Percentiles rank a stretch among this genome's conserved stretches.
phyloP scores from a whole-genome alignment of 2,113 vertebrate genomes.

The Dendropsophus ebraccatus region DNA sequence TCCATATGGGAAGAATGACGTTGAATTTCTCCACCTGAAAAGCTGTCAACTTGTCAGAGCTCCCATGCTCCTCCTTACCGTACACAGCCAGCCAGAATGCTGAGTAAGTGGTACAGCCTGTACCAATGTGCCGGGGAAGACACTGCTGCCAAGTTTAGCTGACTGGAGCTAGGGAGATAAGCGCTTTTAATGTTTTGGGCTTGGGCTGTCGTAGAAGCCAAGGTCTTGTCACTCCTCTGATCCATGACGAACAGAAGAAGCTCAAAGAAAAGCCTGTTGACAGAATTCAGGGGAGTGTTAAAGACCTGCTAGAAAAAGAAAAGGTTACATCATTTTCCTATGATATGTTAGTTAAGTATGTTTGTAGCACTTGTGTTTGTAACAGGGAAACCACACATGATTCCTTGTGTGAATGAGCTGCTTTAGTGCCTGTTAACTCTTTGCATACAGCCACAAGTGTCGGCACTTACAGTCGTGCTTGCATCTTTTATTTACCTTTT shows the following conservation, averaged over 20 bases:
- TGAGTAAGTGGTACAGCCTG: conserved; percentile 52
- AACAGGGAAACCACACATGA: background rate
- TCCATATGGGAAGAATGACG: background rate
- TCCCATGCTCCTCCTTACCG: conserved; percentile 10
- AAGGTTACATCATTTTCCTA: conserved; percentile 24
- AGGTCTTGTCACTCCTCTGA: conserved; percentile 45
- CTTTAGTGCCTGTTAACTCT: background rate
- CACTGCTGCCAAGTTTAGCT: conserved; percentile 51
- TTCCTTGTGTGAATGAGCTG: background rate
- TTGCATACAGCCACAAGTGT: background rate
- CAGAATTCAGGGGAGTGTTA: conserved; percentile 27
- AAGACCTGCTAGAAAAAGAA: conserved; percentile 33
- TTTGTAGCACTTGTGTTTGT: conserved; percentile 27
- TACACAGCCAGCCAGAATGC: conserved; percentile 39
- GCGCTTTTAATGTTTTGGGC: conserved; percentile 49
- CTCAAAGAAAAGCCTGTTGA: conserved; percentile 36
- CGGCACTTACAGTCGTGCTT: background rate
- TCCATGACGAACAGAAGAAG: conserved; percentile 34
- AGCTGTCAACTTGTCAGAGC: conserved; percentile 25
- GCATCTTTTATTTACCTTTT: background rate
- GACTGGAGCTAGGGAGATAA: conserved; percentile 51
- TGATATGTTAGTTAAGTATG: conserved; percentile 3
- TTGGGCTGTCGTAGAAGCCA: conserved; percentile 40
- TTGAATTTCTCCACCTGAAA: conserved; percentile 3
- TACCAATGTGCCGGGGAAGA: conserved; percentile 49